A percentile compares a stretch with the other conserved stretches of the same genome.
Conservation (phyloP, 37 sponge, comb jelly and placozoan species). For the Amphimedon queenslandica region DNA sequence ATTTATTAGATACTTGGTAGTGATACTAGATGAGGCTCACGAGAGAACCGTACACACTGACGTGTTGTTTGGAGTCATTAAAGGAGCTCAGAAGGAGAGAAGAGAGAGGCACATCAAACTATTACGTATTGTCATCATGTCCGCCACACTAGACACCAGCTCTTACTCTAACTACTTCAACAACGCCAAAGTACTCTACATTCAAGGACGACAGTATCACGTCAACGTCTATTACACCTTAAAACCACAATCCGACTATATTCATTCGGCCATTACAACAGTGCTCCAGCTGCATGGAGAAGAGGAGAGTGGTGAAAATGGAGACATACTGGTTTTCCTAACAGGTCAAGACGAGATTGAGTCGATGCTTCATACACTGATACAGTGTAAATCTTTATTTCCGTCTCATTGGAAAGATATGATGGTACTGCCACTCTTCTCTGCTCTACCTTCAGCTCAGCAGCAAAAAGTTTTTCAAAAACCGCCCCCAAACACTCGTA, state of each 20-base stretch:
- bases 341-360: conserved; percentile 97
- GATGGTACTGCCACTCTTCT: conserved; percentile 72
- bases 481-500: conserved; percentile 58
- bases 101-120: conserved; percentile 7
- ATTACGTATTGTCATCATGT: conserved; percentile 82
- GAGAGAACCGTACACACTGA: conserved; percentile 95
- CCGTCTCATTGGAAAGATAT: conserved; percentile 57
- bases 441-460: conserved; percentile 80
- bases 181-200: conserved; percentile 83
- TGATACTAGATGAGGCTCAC: conserved; percentile 94
- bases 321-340: conserved; percentile 87
- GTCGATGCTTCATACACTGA: conserved; percentile 22
- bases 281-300: conserved; percentile 85
- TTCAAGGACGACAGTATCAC: conserved; percentile 91
- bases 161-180: conserved; percentile 79
- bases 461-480: conserved; percentile 63
- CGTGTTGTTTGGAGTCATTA: conserved; percentile 89
- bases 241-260: conserved; percentile 80
- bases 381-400: conserved; percentile 35
- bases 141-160: conserved; percentile 89
- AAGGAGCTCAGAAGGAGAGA: conserved; percentile 68
- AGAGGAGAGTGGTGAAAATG: conserved; percentile 33
- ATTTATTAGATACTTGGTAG: conserved; percentile 49
- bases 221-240: conserved; percentile 62
- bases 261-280: conserved; percentile 73